Evolutionary conservation across 1,140 invertebrate species (phyloP).

Genomic region (Drosophila rufa): DNA sequence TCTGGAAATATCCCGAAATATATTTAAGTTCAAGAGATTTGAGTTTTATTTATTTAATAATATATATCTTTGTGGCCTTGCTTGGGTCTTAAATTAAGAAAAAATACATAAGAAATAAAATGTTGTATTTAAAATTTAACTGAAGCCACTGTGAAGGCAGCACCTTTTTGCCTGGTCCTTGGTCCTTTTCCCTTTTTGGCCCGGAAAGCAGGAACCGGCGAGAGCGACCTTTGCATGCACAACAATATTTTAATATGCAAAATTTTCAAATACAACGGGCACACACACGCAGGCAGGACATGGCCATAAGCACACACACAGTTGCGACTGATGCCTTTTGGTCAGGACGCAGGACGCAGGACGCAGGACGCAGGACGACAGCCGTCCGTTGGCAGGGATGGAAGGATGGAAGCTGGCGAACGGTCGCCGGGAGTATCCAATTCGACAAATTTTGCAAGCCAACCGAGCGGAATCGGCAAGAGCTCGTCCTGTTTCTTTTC

Average conservation of each 20-base stretch:
- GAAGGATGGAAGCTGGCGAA: not conserved
- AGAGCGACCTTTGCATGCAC: constrained; percentile 76
- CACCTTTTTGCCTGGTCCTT: constrained; percentile 54
- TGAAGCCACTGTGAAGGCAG: constrained; percentile 14
- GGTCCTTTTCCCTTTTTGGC: constrained; percentile 27
- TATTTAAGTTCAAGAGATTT: no score
- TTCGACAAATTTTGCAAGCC: constrained; percentile 79
- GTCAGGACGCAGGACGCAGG: constrained; percentile 61
- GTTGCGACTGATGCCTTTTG: constrained; percentile 60
- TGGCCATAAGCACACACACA: constrained; percentile 34
- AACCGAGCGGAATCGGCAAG: constrained; percentile 76
- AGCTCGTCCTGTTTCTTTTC: constrained; percentile 28
- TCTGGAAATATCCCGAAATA: not conserved
- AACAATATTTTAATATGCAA: constrained; percentile 84
- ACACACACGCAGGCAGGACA: constrained; percentile 41
- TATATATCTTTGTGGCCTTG: no score
- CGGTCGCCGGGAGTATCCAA: constrained; percentile 74
- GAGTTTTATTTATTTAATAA: no score
- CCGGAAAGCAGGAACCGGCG: constrained; percentile 38
- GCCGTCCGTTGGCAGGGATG: constrained; percentile 14
- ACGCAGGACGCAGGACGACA: constrained; percentile 52
- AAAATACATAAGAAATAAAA: not conserved
- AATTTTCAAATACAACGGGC: constrained; percentile 73
- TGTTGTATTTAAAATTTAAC: no score
- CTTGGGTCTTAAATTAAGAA: no score